A percentile compares a stretch with the other conserved stretches of the same genome.
These are phyloP conservation scores for Esox masquinongy DNA, from an alignment of 2,797 vertebrate genomes.

Conservation along the genomic window DNA sequence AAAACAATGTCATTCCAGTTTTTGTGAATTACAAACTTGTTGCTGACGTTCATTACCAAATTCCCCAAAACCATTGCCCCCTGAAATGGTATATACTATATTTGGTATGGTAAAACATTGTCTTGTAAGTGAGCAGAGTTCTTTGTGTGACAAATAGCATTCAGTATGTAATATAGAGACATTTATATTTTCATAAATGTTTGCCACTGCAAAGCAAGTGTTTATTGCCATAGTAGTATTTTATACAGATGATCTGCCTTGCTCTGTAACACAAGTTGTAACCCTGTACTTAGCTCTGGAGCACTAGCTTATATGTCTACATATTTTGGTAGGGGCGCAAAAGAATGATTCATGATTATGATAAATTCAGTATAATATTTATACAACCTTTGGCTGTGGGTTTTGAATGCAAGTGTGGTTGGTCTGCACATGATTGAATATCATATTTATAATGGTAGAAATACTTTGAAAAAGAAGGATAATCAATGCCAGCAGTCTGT, in stretches of 20 bases:
- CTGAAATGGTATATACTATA: constrained; percentile 14
- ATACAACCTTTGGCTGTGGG: neutral
- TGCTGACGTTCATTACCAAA: neutral
- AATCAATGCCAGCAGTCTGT: constrained; percentile 34
- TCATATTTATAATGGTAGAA: neutral
- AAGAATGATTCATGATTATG: constrained; percentile 1
- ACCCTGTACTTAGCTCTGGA: constrained; percentile 25
- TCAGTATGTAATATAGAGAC: constrained; percentile 11
- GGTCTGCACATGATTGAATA: neutral
- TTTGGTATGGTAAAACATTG: constrained; percentile 27
- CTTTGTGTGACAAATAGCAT: constrained; percentile 27
- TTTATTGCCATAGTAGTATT: constrained; percentile 24
- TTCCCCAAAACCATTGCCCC: neutral
- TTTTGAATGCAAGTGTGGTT: constrained; percentile 9
- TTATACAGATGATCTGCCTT: constrained; percentile 25
- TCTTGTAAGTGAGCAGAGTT: constrained; percentile 47
- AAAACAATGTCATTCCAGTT: constrained; percentile 20
- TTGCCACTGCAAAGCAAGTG: constrained; percentile 7
- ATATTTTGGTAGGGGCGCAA: neutral
- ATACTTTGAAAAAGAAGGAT: constrained; percentile 1
- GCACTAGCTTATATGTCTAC: constrained; percentile 7
- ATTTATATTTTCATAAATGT: constrained; percentile 37
- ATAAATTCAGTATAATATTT: neutral
- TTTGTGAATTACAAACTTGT: neutral
- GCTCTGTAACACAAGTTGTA: constrained; percentile 3